Evolutionary conservation across 2,888 invertebrate genomes (phyloP), one percentile per base, ranked within the genome.

Genomic region (Lepidocyrtinus sp.): DNA sequence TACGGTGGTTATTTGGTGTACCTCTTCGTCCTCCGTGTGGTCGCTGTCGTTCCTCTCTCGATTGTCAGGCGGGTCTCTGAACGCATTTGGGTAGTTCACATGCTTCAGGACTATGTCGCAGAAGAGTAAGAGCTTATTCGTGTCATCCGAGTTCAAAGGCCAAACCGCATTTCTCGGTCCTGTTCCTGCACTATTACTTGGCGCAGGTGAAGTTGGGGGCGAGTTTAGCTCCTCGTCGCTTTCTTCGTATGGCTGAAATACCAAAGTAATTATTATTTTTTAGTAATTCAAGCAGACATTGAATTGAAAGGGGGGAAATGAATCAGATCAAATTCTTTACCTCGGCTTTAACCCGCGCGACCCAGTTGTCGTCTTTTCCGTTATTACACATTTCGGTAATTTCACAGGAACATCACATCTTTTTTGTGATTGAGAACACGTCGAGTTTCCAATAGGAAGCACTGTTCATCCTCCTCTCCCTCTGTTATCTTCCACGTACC

Each of bases 31-130:
- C 19, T 45, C 61, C 19, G 17, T 61, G 46, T n/a, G n/a, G n/a
- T n/a, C 59, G 21, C 59, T 59, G 17, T 50, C 50, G 17, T 50
- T 50, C 1, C 21, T 82, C 75, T n/a, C n/a, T n/a, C n/a, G n/a
- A 55, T 82, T 80, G n/a, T 75, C 64, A 27, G 26, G 36, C 27
- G 65, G 12, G 24, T 63, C 72, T 17, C 65, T 46, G 76, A 84
- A 85, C 26, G 80, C 83, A 46, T 83, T 26, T 0, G 86, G 86
- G 72, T 86, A 86, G 59, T 85, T 85, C 0, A 83, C 77, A 24
- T 86, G 83, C 9, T 77, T 55, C n/a, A 86, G 63, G 0, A 86
- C 84, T 7, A 86, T 82, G 81, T 86, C 85, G 78, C 86, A 86
- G 73, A 86, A 86, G 1, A 79, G 59, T 2, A 86, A 68, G 55